Base-by-base conservation (phyloP, 2,888 invertebrate species). In the Pelosia muscerda region DNA sequence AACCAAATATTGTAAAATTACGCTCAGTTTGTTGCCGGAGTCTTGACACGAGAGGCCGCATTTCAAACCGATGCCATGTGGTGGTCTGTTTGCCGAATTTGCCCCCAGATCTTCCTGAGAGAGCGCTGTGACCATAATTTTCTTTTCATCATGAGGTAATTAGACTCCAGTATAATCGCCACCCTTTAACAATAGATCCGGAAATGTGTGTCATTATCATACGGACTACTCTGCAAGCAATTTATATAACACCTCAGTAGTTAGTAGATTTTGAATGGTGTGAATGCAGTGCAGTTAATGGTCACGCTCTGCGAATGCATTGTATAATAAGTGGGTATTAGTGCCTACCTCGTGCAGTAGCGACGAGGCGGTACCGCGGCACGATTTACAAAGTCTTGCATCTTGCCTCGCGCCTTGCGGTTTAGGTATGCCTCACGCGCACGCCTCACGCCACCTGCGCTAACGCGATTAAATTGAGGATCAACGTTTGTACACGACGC, bases 391-490 rank as follows among this genome's bases (percentile, higher is more conserved):
- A 79, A 77, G 77, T 22, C 11, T 25, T n/a, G 31, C 59, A 42
- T 55, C 69, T 69, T 53, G 59, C 72, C 63, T 67, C 65, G 65
- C 76, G 69, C 66, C 68, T 53, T 56, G 60, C 65, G 69, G n/a
- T n/a, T n/a, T n/a, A n/a, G n/a, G n/a, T n/a, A n/a, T n/a, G n/a
- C n/a, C n/a, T n/a, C n/a, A n/a, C n/a, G n/a, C n/a, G n/a, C n/a
- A n/a, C n/a, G n/a, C 65, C 65, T 10, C 58, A 15, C 34, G 13
- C 25, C 56, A 71, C 71, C 69, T 64, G 65, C 57, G 19, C 55
- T 74, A 77, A 74, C 62, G 63, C 63, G 62, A 74, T 79, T 78
- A 71, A 65, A 68, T 63, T 58, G 69, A 79, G 68, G 72, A 79
- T 77, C 55, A 56, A 60, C 38, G 26, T 54, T 23, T 61, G 62